Evolutionary conservation across 2,113 vertebrate genomes (phyloP), one percentile per base, ranked within the genome.

Genomic region (Furnarius figulus): DNA sequence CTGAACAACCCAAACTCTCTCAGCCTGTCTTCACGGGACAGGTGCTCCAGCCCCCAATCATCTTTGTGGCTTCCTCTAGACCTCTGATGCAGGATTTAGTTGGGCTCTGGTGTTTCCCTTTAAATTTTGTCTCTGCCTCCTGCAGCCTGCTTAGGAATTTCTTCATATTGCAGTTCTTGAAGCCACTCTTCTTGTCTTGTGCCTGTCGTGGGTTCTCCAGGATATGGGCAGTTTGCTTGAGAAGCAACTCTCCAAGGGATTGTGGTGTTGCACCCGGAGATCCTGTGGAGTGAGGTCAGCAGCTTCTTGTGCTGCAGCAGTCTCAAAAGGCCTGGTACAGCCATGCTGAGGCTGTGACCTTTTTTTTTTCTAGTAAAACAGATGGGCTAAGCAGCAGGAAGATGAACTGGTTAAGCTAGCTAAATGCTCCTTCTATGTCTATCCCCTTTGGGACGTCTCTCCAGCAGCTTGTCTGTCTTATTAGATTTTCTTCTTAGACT

Each of bases 341-440:
- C 53, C 22, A 10, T 0, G 1, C 42, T 71, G 67, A 83, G 30
- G 35, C 55, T 80, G 2, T 66, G 62, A 86, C 37, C 39, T 42
- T 75, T 42, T 24, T 19, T 11, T 59, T 44, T 17, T 12, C 14
- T 22, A 46, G 44, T 70, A 22, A 80, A 52, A 33, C 86, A 72
- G 49, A 70, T 66, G 56, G 71, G 30, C 53, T 93, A 67, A 92
- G 80, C 68, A 90, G 61, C 72, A 59, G 39, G 52, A 70, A 7
- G 27, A 24, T 88, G 68, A 78, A 71, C 80, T 89, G 47, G 62
- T 94, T 92, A 90, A 94, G 74, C 88, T 73, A 71, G 53, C 50
- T 88, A 44, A 90, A 67, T 47, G 47, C 49, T 92, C 4, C 68
- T 74, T 92, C 70, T 49, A 18, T 0, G 0, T 66, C 52, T 85